Evolutionary conservation across 2,888 invertebrate species (phyloP), one percentile per base, ranked within the genome.

Genomic region (Timandra comae): DNA sequence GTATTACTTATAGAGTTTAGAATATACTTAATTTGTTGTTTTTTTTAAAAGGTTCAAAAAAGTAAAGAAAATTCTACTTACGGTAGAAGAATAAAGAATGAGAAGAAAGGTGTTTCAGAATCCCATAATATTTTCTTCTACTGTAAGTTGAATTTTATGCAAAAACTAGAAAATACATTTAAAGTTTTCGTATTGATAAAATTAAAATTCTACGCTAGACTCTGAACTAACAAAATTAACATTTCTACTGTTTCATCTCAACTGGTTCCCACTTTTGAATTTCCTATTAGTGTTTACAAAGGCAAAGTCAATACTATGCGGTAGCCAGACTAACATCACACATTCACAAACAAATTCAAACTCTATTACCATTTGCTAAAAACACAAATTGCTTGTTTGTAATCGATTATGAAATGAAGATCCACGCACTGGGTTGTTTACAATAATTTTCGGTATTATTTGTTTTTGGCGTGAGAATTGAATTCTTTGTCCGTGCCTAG

Each of bases 261-360:
- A 79, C 77, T 78, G 70, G 76, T 78, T 77, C 66, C 79, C 75
- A 78, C 75, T 82, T 84, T 81, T 77, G 75, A 80, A 81, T 80
- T 80, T 74, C 72, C 75, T 84, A 81, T 82, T 80, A 81, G 67
- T 82, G 68, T 81, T 81, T 81, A 84, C 80, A 74, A 78, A 82
- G 78, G 80, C 65, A 74, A 68, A 71, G 79, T 80, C 76, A 81
- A 82, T 72, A 79, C 59, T 64, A n/a, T n/a, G 67, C 54, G 63
- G 76, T 71, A 70, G 76, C 69, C 61, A 64, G 70, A 67, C 64
- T 59, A 64, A 64, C 56, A 60, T 49, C 26, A 32, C 21, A 33
- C 22, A 38, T 40, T 28, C 25, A 33, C 35, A 43, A 33, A 36
- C 36, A 16, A 62, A 38, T 52, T 47, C 33, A 33, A 39, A 49